These are phyloP conservation scores for Microtus ochrogaster DNA, from an alignment of 2,113 vertebrate species.

Conservation along the genomic window DNA sequence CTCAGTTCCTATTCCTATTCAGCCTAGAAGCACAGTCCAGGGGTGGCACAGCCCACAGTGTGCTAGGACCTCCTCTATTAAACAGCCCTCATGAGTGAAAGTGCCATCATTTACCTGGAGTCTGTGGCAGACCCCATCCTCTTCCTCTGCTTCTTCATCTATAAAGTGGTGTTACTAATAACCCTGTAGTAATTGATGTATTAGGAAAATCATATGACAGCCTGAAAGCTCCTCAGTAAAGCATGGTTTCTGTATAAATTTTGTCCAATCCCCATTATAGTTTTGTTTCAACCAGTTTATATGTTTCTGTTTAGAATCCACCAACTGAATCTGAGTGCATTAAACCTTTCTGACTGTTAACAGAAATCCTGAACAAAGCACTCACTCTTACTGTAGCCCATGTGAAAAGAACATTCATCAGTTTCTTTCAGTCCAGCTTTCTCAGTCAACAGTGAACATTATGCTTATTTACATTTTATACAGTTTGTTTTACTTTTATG, in stretches of 20 bases:
- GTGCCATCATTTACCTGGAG: neutral
- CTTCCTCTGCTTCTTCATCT: constrained; percentile 64
- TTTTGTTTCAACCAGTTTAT: neutral
- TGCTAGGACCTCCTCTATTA: neutral
- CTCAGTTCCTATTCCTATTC: neutral
- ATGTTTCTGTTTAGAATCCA: neutral
- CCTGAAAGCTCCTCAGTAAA: neutral
- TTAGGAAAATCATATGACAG: neutral
- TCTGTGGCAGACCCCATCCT: neutral
- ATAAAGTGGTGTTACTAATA: constrained; percentile 61
- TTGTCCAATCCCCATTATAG: neutral
- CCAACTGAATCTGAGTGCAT: neutral
- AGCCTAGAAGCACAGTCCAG: neutral
- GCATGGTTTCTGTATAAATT: neutral
- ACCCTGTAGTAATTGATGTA: constrained; percentile 30
- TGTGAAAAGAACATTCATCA: neutral
- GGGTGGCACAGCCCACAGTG: neutral
- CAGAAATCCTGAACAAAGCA: neutral
- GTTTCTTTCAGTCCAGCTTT: neutral
- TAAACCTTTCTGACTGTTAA: neutral
- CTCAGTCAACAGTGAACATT: neutral
- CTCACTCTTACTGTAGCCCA: neutral
- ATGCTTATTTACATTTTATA: neutral
- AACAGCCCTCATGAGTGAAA: neutral
- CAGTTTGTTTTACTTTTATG: neutral